Conservation (phyloP, 2,888 invertebrate genomes). For the Prosapia bicincta region DNA sequence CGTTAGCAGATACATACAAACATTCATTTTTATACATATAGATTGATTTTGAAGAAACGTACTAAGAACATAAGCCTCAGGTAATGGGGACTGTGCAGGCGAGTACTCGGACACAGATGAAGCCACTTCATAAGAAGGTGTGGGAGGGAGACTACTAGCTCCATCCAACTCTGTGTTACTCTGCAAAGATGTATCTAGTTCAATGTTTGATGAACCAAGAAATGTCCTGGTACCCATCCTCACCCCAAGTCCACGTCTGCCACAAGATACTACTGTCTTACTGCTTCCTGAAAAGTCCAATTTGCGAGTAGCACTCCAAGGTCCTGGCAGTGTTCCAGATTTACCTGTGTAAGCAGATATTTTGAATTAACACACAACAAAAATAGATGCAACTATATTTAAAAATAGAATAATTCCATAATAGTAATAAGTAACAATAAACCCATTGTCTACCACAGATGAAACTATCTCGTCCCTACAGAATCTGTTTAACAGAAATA, state of each 20-base stretch:
- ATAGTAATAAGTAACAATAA: too few species aligned
- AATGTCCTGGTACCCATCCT: conserved; percentile 69
- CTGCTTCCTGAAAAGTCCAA: conserved; percentile 9
- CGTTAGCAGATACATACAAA: too few species aligned
- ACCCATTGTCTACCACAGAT: too few species aligned
- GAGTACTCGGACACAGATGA: conserved; percentile 9
- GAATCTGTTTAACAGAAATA: too few species aligned
- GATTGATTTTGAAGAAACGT: conserved; percentile 43
- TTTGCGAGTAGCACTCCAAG: conserved; percentile 15
- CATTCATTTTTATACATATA: too few species aligned
- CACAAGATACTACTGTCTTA: conserved; percentile 8
- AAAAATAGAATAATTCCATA: too few species aligned
- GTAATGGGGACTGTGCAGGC: conserved; percentile 37
- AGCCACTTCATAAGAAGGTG: conserved; percentile 20
- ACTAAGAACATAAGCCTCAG: conserved; percentile 56
- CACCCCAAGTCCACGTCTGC: conserved; percentile 57
- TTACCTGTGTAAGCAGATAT: background rate
- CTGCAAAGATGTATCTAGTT: conserved; percentile 37
- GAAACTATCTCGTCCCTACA: too few species aligned
- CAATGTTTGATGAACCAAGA: conserved; percentile 37
- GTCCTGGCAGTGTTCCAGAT: conserved; percentile 17
- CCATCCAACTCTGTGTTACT: conserved; percentile 23
- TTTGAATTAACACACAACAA: too few species aligned
- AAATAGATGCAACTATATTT: too few species aligned
- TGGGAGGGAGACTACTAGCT: conserved; percentile 42